Evolutionary conservation across 2,888 invertebrate species (phyloP), one percentile per base, ranked within the genome.

Genomic region (Pocota personata): DNA sequence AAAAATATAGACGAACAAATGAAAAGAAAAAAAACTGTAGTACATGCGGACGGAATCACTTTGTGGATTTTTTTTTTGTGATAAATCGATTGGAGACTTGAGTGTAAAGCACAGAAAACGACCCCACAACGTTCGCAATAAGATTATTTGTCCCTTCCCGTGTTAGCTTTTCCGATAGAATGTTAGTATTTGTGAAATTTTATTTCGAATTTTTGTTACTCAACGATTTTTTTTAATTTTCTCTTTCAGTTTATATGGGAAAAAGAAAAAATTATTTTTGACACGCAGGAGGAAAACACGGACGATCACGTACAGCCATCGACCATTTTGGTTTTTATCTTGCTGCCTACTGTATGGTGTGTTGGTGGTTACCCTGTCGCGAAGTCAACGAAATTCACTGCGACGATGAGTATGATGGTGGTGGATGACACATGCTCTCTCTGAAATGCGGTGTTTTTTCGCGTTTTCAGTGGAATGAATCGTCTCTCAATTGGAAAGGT

Each of bases 251-350:
- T 60, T 50, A 12, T n/a, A 37, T 16, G 21, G 43, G 32, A 30
- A 55, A 73, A 71, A 62, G 37, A 37, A 83, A 80, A 52, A 24
- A 72, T 14, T 60, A 72, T 71, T 60, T 82, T 87, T 82, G 82
- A 87, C 82, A 87, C 82, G 82, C 87, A 82, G 79, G 78, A 87
- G 71, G 67, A 87, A 87, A 87, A 83, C 78, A 83, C 83, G 82
- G 79, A 76, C 86, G 87, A 88, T 76, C 84, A 87, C 88, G 83
- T 80, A 82, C 83, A 89, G 89, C 88, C 88, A 89, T 90, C 90
- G 90, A 91, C 90, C 91, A 90, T 90, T 90, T 89, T 90, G 89
- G 89, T 88, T 90, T 89, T 90, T 89, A 89, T 89, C 89, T 90
- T 88, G 88, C 89, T 88, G 89, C 88, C 88, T 89, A 90, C 90